A percentile compares a stretch with the other conserved stretches of the same genome.
Conservation (phyloP, 2,113 vertebrate species). For the Aythya baeri region DNA sequence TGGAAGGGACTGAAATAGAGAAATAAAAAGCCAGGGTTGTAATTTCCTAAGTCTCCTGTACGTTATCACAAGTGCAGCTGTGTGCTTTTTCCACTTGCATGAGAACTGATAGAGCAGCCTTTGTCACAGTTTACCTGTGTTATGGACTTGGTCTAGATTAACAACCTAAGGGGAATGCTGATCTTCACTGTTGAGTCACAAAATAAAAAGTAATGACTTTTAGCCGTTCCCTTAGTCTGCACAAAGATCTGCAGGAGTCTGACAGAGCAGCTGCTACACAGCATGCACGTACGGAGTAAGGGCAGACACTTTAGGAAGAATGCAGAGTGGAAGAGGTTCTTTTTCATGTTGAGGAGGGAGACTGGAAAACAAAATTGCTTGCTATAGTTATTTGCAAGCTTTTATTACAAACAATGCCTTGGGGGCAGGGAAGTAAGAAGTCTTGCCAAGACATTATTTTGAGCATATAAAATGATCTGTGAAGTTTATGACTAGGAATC, state of each 20-base stretch:
- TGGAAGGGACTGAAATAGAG: background rate
- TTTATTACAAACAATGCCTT: conserved; percentile 46
- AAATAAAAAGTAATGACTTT: background rate
- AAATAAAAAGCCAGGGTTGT: background rate
- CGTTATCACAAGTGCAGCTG: background rate
- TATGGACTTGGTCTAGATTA: background rate
- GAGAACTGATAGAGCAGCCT: background rate
- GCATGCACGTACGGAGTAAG: background rate
- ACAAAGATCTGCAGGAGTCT: background rate
- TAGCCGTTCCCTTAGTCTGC: background rate
- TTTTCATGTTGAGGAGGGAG: conserved; percentile 23
- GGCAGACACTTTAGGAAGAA: background rate
- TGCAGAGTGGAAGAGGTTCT: conserved; percentile 3
- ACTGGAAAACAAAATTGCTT: conserved; percentile 17
- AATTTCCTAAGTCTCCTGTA: background rate
- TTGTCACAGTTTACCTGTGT: background rate
- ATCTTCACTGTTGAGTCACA: background rate
- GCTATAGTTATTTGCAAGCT: conserved; percentile 47
- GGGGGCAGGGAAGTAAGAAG: conserved; percentile 28
- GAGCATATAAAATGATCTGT: conserved; percentile 47
- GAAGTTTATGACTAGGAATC: conserved; percentile 44
- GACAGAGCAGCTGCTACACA: background rate
- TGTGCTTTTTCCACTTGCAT: background rate
- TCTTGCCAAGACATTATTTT: conserved; percentile 66
- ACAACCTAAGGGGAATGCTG: background rate